Evolutionary conservation across 2,888 invertebrate species (phyloP).

Genomic region (Tenthredo livida): DNA sequence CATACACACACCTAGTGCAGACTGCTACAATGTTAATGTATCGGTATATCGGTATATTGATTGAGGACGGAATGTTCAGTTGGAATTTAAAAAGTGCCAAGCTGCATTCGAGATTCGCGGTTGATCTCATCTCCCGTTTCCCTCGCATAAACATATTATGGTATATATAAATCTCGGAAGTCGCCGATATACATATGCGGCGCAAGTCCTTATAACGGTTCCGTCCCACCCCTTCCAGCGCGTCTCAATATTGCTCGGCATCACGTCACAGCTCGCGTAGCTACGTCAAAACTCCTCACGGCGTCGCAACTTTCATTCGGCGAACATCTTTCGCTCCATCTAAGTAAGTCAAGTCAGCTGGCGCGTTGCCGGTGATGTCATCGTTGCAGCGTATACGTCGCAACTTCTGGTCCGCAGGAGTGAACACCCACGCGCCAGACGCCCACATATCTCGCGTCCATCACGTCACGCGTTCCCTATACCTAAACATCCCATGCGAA

Average conservation of each 20-base stretch:
- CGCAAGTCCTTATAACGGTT: neutral
- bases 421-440: constrained; percentile 65
- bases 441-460: constrained; percentile 61
- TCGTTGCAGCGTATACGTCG: constrained; percentile 68
- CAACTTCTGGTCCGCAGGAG: constrained; percentile 53
- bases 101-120: neutral
- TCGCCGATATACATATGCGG: neutral
- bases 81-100: neutral
- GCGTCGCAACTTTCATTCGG: constrained; percentile 34
- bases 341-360: constrained; percentile 75
- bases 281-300: constrained; percentile 26
- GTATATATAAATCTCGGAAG: neutral
- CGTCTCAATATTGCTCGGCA: neutral
- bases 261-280: neutral
- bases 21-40: too few species aligned
- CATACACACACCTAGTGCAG: too few species aligned
- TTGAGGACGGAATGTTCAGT: too few species aligned
- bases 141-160: neutral
- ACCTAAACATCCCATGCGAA: neutral
- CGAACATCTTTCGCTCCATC: constrained; percentile 75
- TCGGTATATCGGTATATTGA: neutral
- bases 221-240: neutral
- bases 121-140: neutral
- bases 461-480: constrained; percentile 24
- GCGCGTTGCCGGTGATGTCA: constrained; percentile 73